These are phyloP conservation scores for Desmodus rotundus DNA, from an alignment of 2,113 vertebrate species.

Conservation along the genomic window DNA sequence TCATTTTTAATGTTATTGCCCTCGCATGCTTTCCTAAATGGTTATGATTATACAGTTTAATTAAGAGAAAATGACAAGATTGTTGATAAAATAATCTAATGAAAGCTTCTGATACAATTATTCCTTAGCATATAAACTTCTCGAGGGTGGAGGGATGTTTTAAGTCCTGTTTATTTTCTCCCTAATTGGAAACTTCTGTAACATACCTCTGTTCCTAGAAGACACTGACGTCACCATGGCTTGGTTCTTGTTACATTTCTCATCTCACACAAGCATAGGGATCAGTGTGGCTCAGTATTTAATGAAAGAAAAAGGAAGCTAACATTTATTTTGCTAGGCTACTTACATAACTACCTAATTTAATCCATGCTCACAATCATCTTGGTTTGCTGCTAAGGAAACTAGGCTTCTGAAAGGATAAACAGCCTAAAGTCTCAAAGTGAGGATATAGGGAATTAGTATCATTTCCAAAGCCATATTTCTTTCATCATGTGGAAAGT, in stretches of 20 bases:
- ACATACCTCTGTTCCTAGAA: not conserved
- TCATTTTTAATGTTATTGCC: not conserved
- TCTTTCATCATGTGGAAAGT: not conserved
- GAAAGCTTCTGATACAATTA: not conserved
- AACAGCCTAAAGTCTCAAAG: not conserved
- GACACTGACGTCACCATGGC: not conserved
- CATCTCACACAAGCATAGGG: not conserved
- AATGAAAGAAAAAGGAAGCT: not conserved
- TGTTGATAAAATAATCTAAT: not conserved
- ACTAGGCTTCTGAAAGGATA: not conserved
- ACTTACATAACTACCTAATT: not conserved
- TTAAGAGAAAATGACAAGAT: constrained; percentile 10
- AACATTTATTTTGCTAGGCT: not conserved
- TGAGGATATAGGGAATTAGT: not conserved
- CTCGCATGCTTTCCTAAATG: not conserved
- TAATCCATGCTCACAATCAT: not conserved
- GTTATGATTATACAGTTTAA: constrained; percentile 5
- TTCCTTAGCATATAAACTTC: not conserved
- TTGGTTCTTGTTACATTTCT: not conserved
- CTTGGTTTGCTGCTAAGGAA: not conserved
- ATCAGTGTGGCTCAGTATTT: not conserved
- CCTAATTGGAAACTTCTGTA: not conserved
- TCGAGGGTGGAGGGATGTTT: not conserved
- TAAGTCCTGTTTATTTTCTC: not conserved
- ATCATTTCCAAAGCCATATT: not conserved